Conservation (phyloP, 2,888 invertebrate species). For the Orthosia incerta region DNA sequence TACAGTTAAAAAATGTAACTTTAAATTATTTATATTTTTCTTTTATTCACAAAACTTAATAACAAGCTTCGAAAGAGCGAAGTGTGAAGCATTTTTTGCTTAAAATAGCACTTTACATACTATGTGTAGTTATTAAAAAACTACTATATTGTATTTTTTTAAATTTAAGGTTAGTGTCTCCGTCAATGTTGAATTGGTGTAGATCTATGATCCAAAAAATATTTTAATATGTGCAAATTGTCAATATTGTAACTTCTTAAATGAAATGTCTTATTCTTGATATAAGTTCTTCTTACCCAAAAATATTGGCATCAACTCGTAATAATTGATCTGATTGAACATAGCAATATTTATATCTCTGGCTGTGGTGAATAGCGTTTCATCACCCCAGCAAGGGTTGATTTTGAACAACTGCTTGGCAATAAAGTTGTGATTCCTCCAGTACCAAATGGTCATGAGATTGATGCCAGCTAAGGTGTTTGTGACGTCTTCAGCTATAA, state of each 20-base stretch:
- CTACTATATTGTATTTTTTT: too few relatives aligned
- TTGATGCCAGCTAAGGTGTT: conserved; percentile 74
- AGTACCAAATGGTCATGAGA: conserved; percentile 73
- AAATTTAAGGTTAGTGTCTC: too few relatives aligned
- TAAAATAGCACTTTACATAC: too few relatives aligned
- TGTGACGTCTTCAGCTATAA: conserved; percentile 71
- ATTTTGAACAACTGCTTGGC: conserved; percentile 68
- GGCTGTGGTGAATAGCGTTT: conserved; percentile 72
- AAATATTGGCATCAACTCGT: conserved; percentile 60
- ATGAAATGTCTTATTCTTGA: neutral
- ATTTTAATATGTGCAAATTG: neutral
- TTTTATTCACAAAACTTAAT: too few relatives aligned
- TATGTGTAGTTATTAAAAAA: too few relatives aligned
- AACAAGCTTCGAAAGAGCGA: too few relatives aligned
- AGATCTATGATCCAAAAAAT: neutral
- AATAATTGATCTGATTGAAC: conserved; percentile 70
- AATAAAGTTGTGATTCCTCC: conserved; percentile 76
- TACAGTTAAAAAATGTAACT: too few relatives aligned
- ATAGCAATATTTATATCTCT: conserved; percentile 77
- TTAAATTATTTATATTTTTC: too few relatives aligned
- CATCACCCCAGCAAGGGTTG: conserved; percentile 78
- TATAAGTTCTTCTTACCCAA: neutral
- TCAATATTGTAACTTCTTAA: neutral
- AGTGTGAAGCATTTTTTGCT: too few relatives aligned
- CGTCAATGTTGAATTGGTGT: too few relatives aligned